These are phyloP conservation scores for Danio rerio DNA, from an alignment of 2,113 vertebrate species.

Conservation along the genomic window DNA sequence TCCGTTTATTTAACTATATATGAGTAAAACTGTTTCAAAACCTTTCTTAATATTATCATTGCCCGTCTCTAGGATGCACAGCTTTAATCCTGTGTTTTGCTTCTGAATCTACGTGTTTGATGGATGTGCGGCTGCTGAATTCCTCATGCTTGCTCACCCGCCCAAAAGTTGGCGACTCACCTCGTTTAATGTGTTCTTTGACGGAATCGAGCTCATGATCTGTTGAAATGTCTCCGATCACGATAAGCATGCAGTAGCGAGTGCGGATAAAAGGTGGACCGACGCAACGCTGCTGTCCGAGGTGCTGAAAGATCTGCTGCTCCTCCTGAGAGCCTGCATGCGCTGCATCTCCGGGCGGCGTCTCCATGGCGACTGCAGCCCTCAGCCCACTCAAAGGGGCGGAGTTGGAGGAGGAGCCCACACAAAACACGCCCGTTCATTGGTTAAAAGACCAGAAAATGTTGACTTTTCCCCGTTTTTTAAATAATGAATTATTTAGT, in stretches of 20 bases:
- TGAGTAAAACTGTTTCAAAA: no score
- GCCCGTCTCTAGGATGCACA: no score
- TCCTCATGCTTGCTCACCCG: not conserved
- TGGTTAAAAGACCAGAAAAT: conserved; percentile 68
- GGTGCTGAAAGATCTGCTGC: conserved; percentile 66
- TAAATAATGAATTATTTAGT: no score
- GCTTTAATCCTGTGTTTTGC: no score
- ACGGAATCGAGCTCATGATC: conserved; percentile 81
- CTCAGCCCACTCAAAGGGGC: conserved; percentile 61
- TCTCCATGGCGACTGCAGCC: conserved; percentile 90
- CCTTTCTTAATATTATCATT: no score
- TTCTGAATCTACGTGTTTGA: no score
- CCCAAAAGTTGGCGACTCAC: conserved; percentile 69
- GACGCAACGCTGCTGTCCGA: conserved; percentile 60
- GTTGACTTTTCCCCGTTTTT: not conserved
- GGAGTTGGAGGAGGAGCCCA: conserved; percentile 58
- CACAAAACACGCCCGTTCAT: conserved; percentile 45
- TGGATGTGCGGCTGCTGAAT: not conserved
- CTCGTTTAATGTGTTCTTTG: conserved; percentile 82
- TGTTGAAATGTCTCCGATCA: conserved; percentile 83
- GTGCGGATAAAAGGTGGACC: conserved; percentile 60
- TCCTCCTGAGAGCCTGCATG: conserved; percentile 49
- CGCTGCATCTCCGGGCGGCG: conserved; percentile 65
- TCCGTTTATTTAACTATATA: no score
- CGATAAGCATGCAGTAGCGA: conserved; percentile 85